Evolutionary conservation across 2,888 invertebrate genomes (phyloP), one percentile per base, ranked within the genome.

Genomic region (Pimpla rufipes): DNA sequence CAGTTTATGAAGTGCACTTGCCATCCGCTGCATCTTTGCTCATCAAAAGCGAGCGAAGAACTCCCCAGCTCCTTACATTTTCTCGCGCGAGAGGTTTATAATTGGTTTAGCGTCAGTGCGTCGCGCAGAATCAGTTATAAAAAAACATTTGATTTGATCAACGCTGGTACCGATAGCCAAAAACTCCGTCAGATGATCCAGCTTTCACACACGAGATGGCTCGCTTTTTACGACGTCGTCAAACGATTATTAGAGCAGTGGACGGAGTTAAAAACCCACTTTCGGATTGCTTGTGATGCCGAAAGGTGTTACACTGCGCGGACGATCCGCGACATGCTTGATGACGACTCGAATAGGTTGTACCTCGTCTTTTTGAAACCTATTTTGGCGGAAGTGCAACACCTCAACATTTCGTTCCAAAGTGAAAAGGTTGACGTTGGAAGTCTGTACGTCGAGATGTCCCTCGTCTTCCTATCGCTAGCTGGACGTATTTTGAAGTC

Each of bases 101-200:
- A 81, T 57, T 89, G 87, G 86, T 89, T 89, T 59, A 84, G 68
- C 40, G 71, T 83, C 23, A 88, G 88, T 68, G 23, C 86, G 10
- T 57, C 85, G 45, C 75, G 88, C 50, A 75, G 64, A 50, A 75
- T 75, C 11, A 59, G 40, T 45, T 83, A 83, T 16, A 62, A 64
- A 29, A 79, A 79, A 16, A 79, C 79, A 10, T 79, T 57, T 23
- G 71, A 80, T 66, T n/a, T 80, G n/a, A 64, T 76, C 13, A 76
- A 79, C 11, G 37, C 67, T 7, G 79, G 68, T 23, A 42, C 55
- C 42, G 83, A 83, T 35, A 23, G 35, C 1, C 45, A 73, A 18
- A 80, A 79, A 74, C 68, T 73, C 8, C 50, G 47, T 5, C 82
- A 82, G 45, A 66, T 86, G 40, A 66, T 84, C 7, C n/a, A n/a